Percentiles rank a stretch among this genome's conserved stretches.
Evolutionary conservation across 2,113 vertebrate species (phyloP).

Genomic region (Semnopithecus entellus): DNA sequence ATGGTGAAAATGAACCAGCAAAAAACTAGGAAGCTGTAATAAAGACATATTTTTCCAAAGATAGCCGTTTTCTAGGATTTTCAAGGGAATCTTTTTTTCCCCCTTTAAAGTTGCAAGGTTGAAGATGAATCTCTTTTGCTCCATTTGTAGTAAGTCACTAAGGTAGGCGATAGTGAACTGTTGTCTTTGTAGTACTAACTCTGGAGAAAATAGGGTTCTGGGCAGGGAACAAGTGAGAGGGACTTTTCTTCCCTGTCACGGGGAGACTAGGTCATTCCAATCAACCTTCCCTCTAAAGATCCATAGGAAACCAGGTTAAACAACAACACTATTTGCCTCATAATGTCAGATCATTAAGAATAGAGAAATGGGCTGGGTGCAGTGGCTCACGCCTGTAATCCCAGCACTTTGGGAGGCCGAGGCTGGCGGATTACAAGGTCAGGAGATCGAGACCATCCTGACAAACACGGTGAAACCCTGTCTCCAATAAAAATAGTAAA

Average conservation of each 20-base stretch:
- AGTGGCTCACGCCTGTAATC: no score
- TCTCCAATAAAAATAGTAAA: no score
- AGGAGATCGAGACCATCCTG: no score
- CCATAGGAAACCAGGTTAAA: background rate
- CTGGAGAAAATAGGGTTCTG: background rate
- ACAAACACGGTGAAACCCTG: no score
- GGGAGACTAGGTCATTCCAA: background rate
- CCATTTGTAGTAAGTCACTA: background rate
- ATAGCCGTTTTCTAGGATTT: background rate
- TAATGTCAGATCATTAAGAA: background rate
- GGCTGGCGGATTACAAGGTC: no score
- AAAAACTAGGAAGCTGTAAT: background rate
- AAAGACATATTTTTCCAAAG: background rate
- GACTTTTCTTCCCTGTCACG: background rate
- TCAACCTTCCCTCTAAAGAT: background rate
- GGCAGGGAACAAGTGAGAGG: background rate
- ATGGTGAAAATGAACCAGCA: background rate
- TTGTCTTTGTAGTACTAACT: background rate
- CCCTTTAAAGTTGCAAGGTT: background rate
- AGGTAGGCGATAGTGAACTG: background rate
- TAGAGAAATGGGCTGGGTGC: background rate
- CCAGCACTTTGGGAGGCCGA: no score
- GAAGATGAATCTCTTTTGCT: background rate
- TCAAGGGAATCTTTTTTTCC: background rate
- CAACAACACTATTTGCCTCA: background rate